phyloP scores from a whole-genome alignment of 53 echinoderm and acorn worm genomes.

The Temnopleurus reevesii region DNA sequence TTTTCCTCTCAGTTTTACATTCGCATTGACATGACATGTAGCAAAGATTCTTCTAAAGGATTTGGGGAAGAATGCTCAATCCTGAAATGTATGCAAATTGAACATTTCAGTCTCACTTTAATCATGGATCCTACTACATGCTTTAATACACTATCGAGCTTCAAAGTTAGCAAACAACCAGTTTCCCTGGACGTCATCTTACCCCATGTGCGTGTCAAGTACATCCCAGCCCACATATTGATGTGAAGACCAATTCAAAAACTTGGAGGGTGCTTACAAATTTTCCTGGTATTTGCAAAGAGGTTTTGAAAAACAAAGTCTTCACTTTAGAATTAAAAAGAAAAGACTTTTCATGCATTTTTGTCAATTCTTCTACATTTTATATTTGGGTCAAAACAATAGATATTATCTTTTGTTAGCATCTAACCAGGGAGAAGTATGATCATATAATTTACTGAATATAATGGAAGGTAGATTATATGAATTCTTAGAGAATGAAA shows the following conservation, averaged over 20 bases:
- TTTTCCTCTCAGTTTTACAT: background rate
- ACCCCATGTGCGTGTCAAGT: background rate
- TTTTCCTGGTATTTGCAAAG: background rate
- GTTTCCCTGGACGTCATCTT: background rate
- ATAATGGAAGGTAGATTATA: no score
- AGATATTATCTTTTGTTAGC: no score
- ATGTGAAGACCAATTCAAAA: background rate
- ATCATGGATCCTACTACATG: background rate
- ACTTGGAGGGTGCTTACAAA: background rate
- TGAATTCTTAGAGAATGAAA: no score
- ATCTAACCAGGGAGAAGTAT: no score
- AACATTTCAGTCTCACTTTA: background rate
- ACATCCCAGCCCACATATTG: background rate
- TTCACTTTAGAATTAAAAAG: no score
- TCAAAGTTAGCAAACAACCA: background rate
- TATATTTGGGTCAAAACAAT: background rate
- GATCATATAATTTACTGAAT: no score
- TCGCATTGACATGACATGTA: background rate
- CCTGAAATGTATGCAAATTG: background rate
- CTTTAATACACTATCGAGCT: background rate
- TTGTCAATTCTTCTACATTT: no score
- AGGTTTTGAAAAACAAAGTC: background rate
- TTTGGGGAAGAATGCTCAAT: background rate
- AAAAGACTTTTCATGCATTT: background rate
- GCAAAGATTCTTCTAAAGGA: background rate